phyloP scores from a whole-genome alignment of 2,888 invertebrate species.

The Vandiemenella viatica region DNA sequence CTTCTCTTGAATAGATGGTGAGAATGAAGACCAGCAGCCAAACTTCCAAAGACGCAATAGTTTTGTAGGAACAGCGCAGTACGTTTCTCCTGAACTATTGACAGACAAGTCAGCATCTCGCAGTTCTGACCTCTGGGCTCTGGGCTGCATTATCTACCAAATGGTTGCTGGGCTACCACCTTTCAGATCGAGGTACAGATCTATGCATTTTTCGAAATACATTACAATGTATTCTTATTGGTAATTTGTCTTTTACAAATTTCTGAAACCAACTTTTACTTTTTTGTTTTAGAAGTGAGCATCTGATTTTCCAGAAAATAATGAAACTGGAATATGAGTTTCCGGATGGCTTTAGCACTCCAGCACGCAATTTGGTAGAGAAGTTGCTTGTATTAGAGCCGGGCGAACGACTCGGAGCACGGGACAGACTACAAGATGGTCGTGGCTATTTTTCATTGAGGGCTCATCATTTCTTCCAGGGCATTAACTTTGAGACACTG shows the following conservation, averaged over 20 bases:
- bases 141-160: constrained; percentile 93
- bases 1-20: too few species aligned
- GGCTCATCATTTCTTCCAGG: constrained; percentile 72
- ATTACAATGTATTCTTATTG: not conserved
- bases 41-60: constrained; percentile 40
- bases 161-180: constrained; percentile 89
- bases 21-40: constrained; percentile 17
- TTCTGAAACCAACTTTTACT: constrained; percentile 31
- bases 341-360: constrained; percentile 75
- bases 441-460: constrained; percentile 67
- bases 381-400: constrained; percentile 71
- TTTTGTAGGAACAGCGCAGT: constrained; percentile 97
- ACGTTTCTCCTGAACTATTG: constrained; percentile 93
- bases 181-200: constrained; percentile 54
- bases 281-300: constrained; percentile 83
- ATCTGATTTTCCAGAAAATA: constrained; percentile 92
- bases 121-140: constrained; percentile 90
- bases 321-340: constrained; percentile 79
- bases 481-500: constrained; percentile 67
- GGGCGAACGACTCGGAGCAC: constrained; percentile 75
- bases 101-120: constrained; percentile 54
- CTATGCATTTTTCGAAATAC: not conserved
- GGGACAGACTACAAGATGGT: constrained; percentile 43
- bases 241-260: not conserved
- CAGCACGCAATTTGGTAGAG: constrained; percentile 76